Evolutionary conservation across 2,888 invertebrate species (phyloP), one percentile per base, ranked within the genome.

Genomic region (Habroteleia sp.): DNA sequence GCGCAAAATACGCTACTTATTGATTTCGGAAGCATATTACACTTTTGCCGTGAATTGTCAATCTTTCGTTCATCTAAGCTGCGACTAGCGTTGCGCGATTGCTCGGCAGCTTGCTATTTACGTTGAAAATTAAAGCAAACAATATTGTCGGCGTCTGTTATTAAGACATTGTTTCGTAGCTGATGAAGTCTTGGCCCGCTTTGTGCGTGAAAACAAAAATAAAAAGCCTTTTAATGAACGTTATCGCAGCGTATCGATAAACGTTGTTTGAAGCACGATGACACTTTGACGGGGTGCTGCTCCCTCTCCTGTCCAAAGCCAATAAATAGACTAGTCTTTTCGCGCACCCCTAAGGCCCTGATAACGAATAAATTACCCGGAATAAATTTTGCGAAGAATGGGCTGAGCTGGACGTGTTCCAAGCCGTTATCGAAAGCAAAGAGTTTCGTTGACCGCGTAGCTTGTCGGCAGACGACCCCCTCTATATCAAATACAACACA

Each of bases 331-430:
- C 27, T 63, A 25, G 14, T 29, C 8, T 42, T n/a, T n/a, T n/a
- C n/a, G 46, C 20, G 16, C 39, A 23, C 42, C 56, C 35, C 25
- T 50, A 44, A 52, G 56, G 44, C 27, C 29, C 52, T 42, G 63
- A 17, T 65, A 62, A 56, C 44, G 68, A 71, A 75, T 66, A 66
- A 75, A 75, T 69, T 72, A 52, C 33, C 50, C 41, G 44, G 58
- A 76, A 72, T 68, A 60, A 63, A 66, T 62, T 72, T 35, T 39
- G 29, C 31, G n/a, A 33, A 39, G 31, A 68, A 63, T 69, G 17
- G 68, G 25, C 25, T 16, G 41, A 54, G 58, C 63, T 69, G 74
- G 74, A 77, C 46, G 56, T 37, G 58, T 65, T 76, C 69, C 76
- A 79, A 66, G 69, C 74, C 65, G 60, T 54, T 66, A 66, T 65